Conservation (phyloP, 2,888 invertebrate species). For the Ceramica pisi region DNA sequence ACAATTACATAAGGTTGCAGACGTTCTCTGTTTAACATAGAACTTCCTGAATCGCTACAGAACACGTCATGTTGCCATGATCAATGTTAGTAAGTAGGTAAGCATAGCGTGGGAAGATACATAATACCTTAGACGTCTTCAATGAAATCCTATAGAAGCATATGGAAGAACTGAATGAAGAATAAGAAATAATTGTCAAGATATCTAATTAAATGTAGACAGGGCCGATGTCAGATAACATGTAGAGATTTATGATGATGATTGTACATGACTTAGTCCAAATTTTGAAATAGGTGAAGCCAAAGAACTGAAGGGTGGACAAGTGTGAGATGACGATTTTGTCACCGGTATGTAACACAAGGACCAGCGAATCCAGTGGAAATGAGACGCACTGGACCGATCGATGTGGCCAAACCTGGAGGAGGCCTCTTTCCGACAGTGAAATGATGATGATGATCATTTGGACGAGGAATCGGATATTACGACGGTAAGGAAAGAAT, state of each 20-base stretch:
- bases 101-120: not conserved
- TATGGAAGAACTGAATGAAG: too few relatives aligned
- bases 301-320: too few relatives aligned
- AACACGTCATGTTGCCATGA: slow-evolving; percentile 34
- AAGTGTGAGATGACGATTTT: too few relatives aligned
- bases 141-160: not conserved
- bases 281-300: not conserved
- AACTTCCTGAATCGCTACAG: slow-evolving; percentile 34
- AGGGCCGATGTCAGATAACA: not conserved
- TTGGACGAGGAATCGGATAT: too few relatives aligned
- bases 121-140: not conserved
- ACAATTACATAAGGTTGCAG: slow-evolving; percentile 30
- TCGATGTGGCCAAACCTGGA: too few relatives aligned
- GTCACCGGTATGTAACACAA: too few relatives aligned
- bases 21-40: slow-evolving; percentile 29
- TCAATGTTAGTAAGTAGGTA: not conserved
- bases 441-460: not conserved
- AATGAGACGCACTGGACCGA: too few relatives aligned
- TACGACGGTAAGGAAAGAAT: not conserved
- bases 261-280: not conserved
- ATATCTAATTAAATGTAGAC: too few relatives aligned
- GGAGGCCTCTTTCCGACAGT: too few relatives aligned
- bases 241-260: not conserved
- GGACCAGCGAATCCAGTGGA: too few relatives aligned
- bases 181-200: too few relatives aligned